A percentile compares a stretch with the other conserved stretches of the same genome.
Conservation (phyloP, 1,140 invertebrate genomes). For the Apis mellifera region Amel_HAv3.1 CM009936.2:7428001-7428500, state of each 20-base stretch:
- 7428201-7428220: slow-evolving; percentile 12
- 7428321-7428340: background rate
- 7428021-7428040: too few species aligned
- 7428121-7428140: background rate
- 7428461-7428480: too few species aligned
- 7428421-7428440: background rate
- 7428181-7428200: slow-evolving; percentile 1
- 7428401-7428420: background rate
- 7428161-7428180: too few species aligned
- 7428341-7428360: background rate
- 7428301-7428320: background rate
- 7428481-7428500: too few species aligned
- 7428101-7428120: background rate
- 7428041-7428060: too few species aligned
- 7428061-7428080: background rate
- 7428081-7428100: background rate
- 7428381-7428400: background rate
- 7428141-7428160: background rate
- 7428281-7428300: background rate
- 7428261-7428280: background rate
- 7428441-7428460: background rate
- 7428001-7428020: too few species aligned
- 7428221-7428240: background rate
- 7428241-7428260: background rate
- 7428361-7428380: background rate